These are phyloP conservation scores for Grapholita molesta DNA, from an alignment of 1,140 invertebrate species.

Conservation along the genomic window DNA sequence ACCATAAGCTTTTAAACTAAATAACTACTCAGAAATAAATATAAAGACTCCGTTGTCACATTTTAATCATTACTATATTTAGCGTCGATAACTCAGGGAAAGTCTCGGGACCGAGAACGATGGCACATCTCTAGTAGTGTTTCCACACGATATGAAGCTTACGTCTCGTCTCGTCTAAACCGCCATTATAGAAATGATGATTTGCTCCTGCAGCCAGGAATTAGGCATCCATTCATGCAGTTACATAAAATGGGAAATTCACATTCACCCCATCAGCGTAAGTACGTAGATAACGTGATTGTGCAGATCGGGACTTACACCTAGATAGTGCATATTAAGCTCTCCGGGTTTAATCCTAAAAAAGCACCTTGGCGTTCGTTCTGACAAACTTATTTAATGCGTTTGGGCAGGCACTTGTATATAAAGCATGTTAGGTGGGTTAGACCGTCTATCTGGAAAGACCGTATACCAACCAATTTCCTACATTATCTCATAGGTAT, in stretches of 20 bases:
- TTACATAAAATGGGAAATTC: slow-evolving; percentile 13
- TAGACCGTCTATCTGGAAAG: too few relatives aligned
- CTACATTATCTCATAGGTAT: too few relatives aligned
- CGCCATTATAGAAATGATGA: slow-evolving; percentile 25
- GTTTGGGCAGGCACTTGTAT: too few relatives aligned
- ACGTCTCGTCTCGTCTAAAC: slow-evolving; percentile 26
- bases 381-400: too few relatives aligned
- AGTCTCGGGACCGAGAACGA: background rate
- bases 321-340: background rate
- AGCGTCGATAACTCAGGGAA: background rate
- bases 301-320: background rate
- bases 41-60: background rate
- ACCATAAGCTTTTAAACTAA: too few relatives aligned
- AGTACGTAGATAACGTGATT: slow-evolving; percentile 2
- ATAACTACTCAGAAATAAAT: background rate
- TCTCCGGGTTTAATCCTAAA: background rate
- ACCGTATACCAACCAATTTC: too few relatives aligned
- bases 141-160: slow-evolving; percentile 36
- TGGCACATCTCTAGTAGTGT: slow-evolving; percentile 17
- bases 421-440: too few relatives aligned
- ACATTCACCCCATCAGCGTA: slow-evolving; percentile 1
- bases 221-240: slow-evolving; percentile 1
- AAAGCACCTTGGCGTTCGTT: background rate
- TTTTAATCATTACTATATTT: background rate
- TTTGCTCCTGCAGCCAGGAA: slow-evolving; percentile 15